Base-by-base conservation (phyloP, 2,888 invertebrate genomes). In the Metopia argyrocephala region DNA sequence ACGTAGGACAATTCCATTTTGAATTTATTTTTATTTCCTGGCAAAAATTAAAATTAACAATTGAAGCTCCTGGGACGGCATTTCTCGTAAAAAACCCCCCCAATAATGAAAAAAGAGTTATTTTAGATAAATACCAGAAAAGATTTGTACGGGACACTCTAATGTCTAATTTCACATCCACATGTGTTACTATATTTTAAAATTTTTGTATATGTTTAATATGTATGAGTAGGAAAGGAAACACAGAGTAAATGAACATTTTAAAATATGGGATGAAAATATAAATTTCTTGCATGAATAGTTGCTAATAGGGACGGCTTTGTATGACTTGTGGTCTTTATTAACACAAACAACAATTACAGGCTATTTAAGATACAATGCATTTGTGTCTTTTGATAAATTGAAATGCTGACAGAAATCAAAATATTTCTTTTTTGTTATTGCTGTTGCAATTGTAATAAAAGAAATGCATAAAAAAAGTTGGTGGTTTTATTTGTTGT, bases 331-430 rank as follows among this genome's bases (percentile, higher is more conserved):
- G 38, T 38, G 38, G 15, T 38, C 38, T 38, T 12, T 15, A 38
- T 9, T 38, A 3, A 38, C 38, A 12, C 38, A 15, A 9, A 2
- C 6, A 1, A 31, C 31, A 31, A 31, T 31, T 31, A 12, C 31
- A 12, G 3, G 12, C 31, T 31, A 12, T 31, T n/a, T 31, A 31
- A 31, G 70, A 20, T 15, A 18, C 69, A 69, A 59, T 18, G 38
- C 59, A 69, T n/a, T 21, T 21, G 4, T 38, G 27, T 21, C 66
- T 54, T 68, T 45, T 68, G 75, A 7, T 54, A 18, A 54, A 38
- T 38, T n/a, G n/a, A n/a, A n/a, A 38, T 3, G 38, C 15, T 38
- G 38, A 4, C 38, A 38, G 15, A 38, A 38, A 3, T 12, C 15
- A 38, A 38, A 12, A 12, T 38, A 15, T 38, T 38, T 38, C 15